A percentile compares a stretch with the other conserved stretches of the same genome.
Evolutionary conservation across 2,797 vertebrate species (phyloP).

Genomic region (Decapterus maruadsi): DNA sequence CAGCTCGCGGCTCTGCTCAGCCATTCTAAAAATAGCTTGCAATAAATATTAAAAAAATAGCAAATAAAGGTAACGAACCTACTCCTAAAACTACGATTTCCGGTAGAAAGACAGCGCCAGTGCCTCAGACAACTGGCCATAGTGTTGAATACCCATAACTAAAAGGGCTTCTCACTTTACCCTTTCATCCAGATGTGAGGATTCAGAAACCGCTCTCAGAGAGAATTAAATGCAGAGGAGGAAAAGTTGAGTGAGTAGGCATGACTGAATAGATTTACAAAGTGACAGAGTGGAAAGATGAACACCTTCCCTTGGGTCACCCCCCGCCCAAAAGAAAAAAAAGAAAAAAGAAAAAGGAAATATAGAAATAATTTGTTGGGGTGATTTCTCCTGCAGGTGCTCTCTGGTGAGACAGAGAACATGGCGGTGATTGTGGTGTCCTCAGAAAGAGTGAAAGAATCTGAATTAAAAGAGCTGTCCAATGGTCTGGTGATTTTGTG

Average conservation of each 20-base stretch:
- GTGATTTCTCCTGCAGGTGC: neutral
- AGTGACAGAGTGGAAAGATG: conserved; percentile 52
- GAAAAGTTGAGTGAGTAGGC: conserved; percentile 36
- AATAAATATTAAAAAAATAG: too few species aligned
- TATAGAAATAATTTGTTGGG: neutral
- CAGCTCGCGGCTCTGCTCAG: too few species aligned
- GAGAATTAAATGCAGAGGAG: conserved; percentile 29
- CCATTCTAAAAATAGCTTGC: too few species aligned
- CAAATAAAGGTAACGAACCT: too few species aligned
- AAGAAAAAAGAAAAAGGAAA: conserved; percentile 30
- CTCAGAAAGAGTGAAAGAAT: conserved; percentile 17
- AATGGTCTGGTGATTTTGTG: conserved; percentile 43
- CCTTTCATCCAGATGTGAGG: conserved; percentile 10
- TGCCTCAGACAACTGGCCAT: too few species aligned
- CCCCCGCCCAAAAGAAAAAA: conserved; percentile 8
- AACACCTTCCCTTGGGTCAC: neutral
- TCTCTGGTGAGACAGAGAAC: neutral
- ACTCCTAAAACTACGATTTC: too few species aligned
- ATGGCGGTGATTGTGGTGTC: conserved; percentile 10
- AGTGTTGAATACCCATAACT: neutral
- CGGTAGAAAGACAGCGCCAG: too few species aligned
- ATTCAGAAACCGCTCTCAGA: conserved; percentile 18
- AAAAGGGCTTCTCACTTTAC: neutral
- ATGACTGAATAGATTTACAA: conserved; percentile 57
- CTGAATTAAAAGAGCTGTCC: conserved; percentile 36